phyloP scores from a whole-genome alignment of 2,113 vertebrate species.

The Lonchura striata region DNA sequence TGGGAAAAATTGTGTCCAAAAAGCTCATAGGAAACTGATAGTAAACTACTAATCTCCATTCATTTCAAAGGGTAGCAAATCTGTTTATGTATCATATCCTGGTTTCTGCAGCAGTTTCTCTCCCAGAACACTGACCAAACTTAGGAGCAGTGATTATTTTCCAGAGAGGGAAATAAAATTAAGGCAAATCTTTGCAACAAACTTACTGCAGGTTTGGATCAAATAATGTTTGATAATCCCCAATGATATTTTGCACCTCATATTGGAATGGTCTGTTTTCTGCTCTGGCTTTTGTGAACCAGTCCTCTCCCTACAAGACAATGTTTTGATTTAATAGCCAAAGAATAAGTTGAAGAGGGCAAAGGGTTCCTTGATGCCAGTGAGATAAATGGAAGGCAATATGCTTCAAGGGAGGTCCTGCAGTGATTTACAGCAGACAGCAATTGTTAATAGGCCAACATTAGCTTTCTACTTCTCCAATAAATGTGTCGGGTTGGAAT shows the following conservation, averaged over 20 bases:
- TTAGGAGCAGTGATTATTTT: background rate
- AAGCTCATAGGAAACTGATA: background rate
- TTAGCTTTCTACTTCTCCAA: slow-evolving; percentile 42
- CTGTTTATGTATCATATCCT: background rate
- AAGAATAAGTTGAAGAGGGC: background rate
- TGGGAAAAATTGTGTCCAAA: background rate
- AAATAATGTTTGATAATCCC: background rate
- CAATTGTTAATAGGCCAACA: slow-evolving; percentile 21
- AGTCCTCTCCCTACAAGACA: background rate
- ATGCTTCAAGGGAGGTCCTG: slow-evolving; percentile 35
- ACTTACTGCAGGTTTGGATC: background rate
- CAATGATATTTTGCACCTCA: background rate
- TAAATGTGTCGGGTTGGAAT: slow-evolving; percentile 48
- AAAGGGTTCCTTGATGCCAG: background rate
- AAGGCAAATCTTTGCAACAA: background rate
- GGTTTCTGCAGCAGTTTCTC: background rate
- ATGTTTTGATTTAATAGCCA: background rate
- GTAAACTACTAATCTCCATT: background rate
- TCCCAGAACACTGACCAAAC: background rate
- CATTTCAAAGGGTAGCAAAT: background rate
- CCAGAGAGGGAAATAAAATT: background rate
- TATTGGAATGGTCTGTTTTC: background rate
- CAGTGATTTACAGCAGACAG: slow-evolving; percentile 33
- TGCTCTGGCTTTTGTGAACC: background rate
- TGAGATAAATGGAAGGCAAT: slow-evolving; percentile 16